A percentile compares a stretch with the other conserved stretches of the same genome.
Conservation (phyloP, 2,888 invertebrate genomes). For the Acholoe squamosa region DNA sequence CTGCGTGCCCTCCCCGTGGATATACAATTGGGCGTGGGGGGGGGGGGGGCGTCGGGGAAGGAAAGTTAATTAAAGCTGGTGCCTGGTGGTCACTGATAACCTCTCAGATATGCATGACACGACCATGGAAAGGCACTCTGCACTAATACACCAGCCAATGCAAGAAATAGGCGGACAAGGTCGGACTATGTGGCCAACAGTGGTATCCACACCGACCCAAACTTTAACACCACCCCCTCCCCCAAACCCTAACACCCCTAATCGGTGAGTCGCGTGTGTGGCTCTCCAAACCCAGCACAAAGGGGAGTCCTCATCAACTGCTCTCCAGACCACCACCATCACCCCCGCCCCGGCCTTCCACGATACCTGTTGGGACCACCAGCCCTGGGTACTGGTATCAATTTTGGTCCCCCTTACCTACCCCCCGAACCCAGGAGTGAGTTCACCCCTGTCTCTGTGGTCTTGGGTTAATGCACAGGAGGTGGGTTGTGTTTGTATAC, state of each 20-base stretch:
- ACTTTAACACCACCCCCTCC: neutral
- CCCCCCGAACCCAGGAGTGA: neutral
- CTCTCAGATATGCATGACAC: too few relatives aligned
- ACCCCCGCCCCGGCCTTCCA: neutral
- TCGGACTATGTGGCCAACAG: too few relatives aligned
- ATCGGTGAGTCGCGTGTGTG: neutral
- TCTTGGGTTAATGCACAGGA: too few relatives aligned
- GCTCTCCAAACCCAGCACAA: neutral
- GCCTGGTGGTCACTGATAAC: too few relatives aligned
- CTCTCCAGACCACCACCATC: neutral
- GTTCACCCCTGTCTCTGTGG: neutral
- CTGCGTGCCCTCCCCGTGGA: neutral
- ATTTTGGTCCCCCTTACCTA: neutral
- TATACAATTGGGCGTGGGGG: too few relatives aligned
- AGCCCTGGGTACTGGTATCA: neutral
- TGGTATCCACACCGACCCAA: neutral
- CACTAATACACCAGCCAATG: too few relatives aligned
- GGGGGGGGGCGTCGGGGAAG: too few relatives aligned
- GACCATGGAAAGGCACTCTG: too few relatives aligned
- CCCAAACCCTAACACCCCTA: neutral
- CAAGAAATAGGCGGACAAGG: too few relatives aligned
- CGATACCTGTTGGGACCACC: neutral
- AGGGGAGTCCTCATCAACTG: neutral
- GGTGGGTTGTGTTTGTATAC: neutral
- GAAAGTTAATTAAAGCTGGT: too few relatives aligned